phyloP scores from a whole-genome alignment of 2,888 invertebrate species.

The Cantharis nigra region DNA sequence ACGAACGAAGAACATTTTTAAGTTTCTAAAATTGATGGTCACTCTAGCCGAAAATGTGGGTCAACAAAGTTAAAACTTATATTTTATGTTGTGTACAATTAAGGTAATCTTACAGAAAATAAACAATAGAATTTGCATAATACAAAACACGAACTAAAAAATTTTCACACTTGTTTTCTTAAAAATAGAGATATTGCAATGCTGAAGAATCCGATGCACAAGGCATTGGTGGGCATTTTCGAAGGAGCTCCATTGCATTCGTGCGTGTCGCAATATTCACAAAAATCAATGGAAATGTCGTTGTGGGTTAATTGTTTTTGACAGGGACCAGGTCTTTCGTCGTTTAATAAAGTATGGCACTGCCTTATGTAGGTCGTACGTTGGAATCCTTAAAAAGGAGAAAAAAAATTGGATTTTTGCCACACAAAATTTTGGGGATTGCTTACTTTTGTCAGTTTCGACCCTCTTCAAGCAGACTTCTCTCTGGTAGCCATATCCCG shows the following conservation, averaged over 20 bases:
- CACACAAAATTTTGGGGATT: not conserved
- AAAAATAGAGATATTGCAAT: conserved; percentile 20
- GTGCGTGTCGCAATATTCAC: conserved; percentile 71
- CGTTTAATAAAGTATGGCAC: conserved; percentile 63
- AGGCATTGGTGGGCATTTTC: conserved; percentile 56
- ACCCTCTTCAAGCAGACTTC: conserved; percentile 77
- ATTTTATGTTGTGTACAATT: not conserved
- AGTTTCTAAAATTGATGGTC: not conserved
- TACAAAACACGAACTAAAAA: not conserved
- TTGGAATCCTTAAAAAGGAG: conserved; percentile 57
- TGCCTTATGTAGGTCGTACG: conserved; percentile 61
- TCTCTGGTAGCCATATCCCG: conserved; percentile 33
- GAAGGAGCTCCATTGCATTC: conserved; percentile 66
- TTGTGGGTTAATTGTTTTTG: conserved; percentile 56
- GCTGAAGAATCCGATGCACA: conserved; percentile 47
- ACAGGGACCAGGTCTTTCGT: conserved; percentile 60
- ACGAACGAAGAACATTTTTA: too few species aligned
- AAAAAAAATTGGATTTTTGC: not conserved
- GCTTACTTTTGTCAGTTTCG: conserved; percentile 67
- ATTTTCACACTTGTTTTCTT: conserved; percentile 14
- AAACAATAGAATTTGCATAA: not conserved
- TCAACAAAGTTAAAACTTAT: not conserved
- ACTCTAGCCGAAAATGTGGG: not conserved
- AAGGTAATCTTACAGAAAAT: not conserved
- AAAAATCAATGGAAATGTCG: conserved; percentile 63